phyloP scores from a whole-genome alignment of 2,888 invertebrate species.

The Mythimna impura region DNA sequence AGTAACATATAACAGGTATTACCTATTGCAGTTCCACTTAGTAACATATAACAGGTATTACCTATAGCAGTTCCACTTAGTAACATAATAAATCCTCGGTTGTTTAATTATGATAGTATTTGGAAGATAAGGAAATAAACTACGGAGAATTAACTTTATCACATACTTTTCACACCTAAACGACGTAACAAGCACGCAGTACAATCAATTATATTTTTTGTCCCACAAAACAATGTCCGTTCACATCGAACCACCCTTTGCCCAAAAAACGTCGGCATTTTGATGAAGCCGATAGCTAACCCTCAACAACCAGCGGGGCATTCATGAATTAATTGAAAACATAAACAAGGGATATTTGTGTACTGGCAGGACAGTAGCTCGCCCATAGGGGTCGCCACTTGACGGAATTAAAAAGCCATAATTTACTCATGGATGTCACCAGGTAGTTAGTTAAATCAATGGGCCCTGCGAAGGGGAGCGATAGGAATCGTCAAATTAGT shows the following conservation, averaged over 20 bases:
- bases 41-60: too few relatives aligned
- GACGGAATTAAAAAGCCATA: constrained; percentile 79
- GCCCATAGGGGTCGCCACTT: constrained; percentile 74
- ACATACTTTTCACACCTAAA: background rate
- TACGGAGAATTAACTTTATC: constrained; percentile 6
- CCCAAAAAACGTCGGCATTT: constrained; percentile 34
- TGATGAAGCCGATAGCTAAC: constrained; percentile 45
- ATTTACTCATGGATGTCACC: constrained; percentile 60
- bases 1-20: too few relatives aligned
- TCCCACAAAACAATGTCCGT: background rate
- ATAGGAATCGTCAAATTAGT: constrained; percentile 52
- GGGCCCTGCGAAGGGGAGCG: constrained; percentile 32
- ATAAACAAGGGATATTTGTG: constrained; percentile 62
- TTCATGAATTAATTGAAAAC: constrained; percentile 64
- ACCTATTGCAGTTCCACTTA: too few relatives aligned
- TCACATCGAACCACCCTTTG: constrained; percentile 26
- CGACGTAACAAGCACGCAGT: background rate
- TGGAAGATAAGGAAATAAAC: constrained; percentile 1
- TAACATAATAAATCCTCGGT: background rate
- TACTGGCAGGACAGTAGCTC: constrained; percentile 30
- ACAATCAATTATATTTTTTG: constrained; percentile 6
- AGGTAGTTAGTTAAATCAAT: constrained; percentile 60
- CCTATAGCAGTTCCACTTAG: background rate
- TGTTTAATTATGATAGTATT: background rate
- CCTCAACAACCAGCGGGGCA: constrained; percentile 52